Base-by-base conservation (phyloP, 2,888 invertebrate species). In the Epirrhoe alternata region DNA sequence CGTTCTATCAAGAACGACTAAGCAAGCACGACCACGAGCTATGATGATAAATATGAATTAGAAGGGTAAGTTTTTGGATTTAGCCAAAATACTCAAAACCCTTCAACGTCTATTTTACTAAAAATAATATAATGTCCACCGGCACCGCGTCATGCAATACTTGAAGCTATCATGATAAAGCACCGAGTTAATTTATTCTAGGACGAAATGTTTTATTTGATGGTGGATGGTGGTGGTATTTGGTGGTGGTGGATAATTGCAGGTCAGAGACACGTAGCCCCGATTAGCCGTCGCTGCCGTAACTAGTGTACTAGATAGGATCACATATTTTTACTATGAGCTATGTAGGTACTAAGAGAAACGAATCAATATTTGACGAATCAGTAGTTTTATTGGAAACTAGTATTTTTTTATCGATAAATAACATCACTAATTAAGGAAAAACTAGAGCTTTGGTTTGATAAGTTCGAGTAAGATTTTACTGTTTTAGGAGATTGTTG, bases 211-310 rank as follows among this genome's bases (percentile, higher is more conserved):
- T 54, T 59, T 54, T 50, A 63, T 35, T 51, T 58, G 52, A 50
- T 58, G 38, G 53, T 54, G n/a, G 64, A 8, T 38, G 38, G 53
- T 54, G 59, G 24, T 24, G 24, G 24, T 24, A 24, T 24, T 24
- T 24, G 64, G 0, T 38, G 38, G 53, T 54, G 59, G 54, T 54
- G 10, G 53, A 57, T 69, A 69, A 64, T 69, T 66, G 58, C 58
- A 47, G 63, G 69, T 66, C 64, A 60, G 50, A 60, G 54, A 58
- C 57, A 61, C 61, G 61, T 54, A 61, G 68, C 66, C 64, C 69
- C 66, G 12, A 68, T 53, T 51, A 33, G 31, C 52, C 42, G 51
- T 31, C 8, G 52, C 33, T 55, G 31, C 49, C 31, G 61, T 68
- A 51, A 54, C 60, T 61, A 62, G 62, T 67, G 12, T 61, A 59